Conservation (phyloP, 1,140 invertebrate genomes). For the Bombus picipes region DNA sequence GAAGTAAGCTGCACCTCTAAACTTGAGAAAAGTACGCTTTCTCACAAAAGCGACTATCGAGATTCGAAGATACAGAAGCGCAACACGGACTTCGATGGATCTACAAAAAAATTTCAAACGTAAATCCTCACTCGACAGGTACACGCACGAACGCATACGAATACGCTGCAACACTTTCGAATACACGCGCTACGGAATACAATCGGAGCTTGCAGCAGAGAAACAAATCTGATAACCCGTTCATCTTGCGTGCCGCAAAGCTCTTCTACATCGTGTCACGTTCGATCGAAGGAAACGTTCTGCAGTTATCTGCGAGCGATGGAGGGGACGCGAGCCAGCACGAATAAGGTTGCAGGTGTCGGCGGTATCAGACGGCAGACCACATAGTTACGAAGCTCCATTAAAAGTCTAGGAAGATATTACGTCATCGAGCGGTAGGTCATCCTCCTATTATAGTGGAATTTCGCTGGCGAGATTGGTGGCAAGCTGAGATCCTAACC, state of each 20-base stretch:
- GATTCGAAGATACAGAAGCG: neutral
- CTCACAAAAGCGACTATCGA: neutral
- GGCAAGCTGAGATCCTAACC: constrained; percentile 67
- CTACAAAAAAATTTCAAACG: neutral
- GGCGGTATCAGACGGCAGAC: constrained; percentile 31
- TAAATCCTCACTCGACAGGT: neutral
- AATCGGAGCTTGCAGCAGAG: neutral
- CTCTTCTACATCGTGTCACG: neutral
- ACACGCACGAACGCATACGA: neutral
- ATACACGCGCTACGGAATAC: neutral
- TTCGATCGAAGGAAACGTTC: constrained; percentile 4
- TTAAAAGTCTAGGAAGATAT: constrained; percentile 78
- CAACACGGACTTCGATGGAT: neutral
- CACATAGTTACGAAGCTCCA: constrained; percentile 62
- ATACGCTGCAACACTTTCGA: neutral
- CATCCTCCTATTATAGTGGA: constrained; percentile 79
- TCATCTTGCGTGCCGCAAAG: constrained; percentile 1
- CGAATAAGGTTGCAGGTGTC: constrained; percentile 49
- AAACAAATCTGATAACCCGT: constrained; percentile 11
- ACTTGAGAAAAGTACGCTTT: neutral
- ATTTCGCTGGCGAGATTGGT: constrained; percentile 70
- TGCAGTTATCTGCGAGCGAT: constrained; percentile 13
- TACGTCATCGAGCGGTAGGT: constrained; percentile 79
- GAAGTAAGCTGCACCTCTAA: neutral
- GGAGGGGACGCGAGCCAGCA: neutral